Evolutionary conservation across 2,113 vertebrate genomes (phyloP), one percentile per base, ranked within the genome.

Genomic region (Microcebus murinus): DNA sequence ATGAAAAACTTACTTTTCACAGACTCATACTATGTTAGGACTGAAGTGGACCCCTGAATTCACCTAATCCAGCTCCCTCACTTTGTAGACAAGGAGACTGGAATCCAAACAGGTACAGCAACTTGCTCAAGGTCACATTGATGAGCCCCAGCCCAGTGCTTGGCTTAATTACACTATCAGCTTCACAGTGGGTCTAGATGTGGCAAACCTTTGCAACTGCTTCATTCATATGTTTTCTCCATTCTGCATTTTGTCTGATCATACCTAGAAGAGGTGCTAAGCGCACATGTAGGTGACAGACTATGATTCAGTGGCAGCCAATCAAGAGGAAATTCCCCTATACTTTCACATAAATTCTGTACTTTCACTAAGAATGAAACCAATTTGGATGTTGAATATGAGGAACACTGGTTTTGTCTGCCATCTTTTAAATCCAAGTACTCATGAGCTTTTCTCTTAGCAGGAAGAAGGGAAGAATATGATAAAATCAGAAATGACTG

Each of bases 231-330:
- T 59, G 12, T 87, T 55, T 92, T 70, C 39, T 63, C 14, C 57
- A 61, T 65, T 71, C 79, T 86, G 65, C 42, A 52, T 67, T 96
- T 68, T 84, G n/a, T 88, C 67, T 84, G 83, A n/a, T 45, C 63
- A 18, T 31, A 55, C 70, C 9, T 83, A 82, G n/a, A 85, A 85
- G 81, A 77, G 61, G 55, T n/a, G 34, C n/a, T 65, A 15, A 83
- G 65, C 59, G 68, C 50, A 87, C 45, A 81, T 6, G 11, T 20
- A 59, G 68, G 52, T n/a, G n/a, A 84, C n/a, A 85, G 15, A 77
- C 48, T 27, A 27, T 83, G 59, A 48, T 13, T 81, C 42, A 45
- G 48, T 65, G 25, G 52, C 20, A 74, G 48, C 17, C 68, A 83
- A 18, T 90, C 52, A 83, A 29, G 34, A 91, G 50, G n/a, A 45